Evolutionary conservation across 30 jellyfish, hydroid and myxozoan genomes (phyloP).

Genomic region (Turritopsis rubra): DNA sequence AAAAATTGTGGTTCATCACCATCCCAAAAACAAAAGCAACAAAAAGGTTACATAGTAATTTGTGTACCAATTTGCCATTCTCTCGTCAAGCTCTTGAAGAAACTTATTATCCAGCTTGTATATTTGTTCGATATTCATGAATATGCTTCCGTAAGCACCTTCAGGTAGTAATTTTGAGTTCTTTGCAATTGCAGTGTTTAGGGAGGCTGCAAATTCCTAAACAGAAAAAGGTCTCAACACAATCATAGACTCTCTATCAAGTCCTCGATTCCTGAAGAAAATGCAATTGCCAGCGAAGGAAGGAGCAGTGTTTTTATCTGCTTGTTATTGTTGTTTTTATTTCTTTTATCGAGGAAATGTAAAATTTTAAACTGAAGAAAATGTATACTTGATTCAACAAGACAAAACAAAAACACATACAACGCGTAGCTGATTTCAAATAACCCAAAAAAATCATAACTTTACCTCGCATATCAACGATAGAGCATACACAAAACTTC

Average conservation of each 20-base stretch:
- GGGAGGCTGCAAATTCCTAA: conserved; percentile 78
- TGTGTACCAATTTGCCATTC: conserved; percentile 81
- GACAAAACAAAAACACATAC: neutral
- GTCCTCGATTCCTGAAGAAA: too few relatives aligned
- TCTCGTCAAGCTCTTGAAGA: conserved; percentile 81
- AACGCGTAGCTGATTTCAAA: neutral
- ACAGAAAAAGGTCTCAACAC: too few relatives aligned
- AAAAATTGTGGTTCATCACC: neutral
- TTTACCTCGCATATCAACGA: conserved; percentile 78
- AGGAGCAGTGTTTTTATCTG: too few relatives aligned
- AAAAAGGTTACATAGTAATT: neutral
- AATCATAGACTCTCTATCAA: too few relatives aligned
- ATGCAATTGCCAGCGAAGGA: too few relatives aligned
- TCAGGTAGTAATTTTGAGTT: conserved; percentile 69
- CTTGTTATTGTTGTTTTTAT: too few relatives aligned
- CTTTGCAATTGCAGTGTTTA: conserved; percentile 44
- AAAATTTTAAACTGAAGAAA: too few relatives aligned
- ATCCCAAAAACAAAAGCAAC: neutral
- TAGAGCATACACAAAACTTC: conserved; percentile 77
- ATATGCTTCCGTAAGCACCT: conserved; percentile 52
- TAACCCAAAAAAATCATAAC: neutral
- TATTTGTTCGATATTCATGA: conserved; percentile 68
- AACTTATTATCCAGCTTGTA: conserved; percentile 74
- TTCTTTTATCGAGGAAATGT: too few relatives aligned
- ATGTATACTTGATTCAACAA: neutral